Percentiles rank a stretch among this genome's conserved stretches.
Conservation (phyloP, 1,140 invertebrate species). For the Lepidurus packardi region DNA sequence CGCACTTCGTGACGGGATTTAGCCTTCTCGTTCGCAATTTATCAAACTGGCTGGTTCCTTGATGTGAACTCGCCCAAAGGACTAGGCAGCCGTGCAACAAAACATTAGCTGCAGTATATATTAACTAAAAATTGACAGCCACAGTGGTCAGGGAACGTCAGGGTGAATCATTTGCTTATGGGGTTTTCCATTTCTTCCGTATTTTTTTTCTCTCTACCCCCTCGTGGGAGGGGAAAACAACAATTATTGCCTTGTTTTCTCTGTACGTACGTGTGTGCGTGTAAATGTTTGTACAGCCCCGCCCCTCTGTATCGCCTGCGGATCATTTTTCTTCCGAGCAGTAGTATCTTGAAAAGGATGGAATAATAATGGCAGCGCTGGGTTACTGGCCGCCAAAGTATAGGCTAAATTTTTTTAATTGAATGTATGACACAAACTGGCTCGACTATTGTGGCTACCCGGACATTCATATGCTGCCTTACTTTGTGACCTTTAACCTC, state of each 20-base stretch:
- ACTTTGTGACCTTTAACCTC: conserved; percentile 22
- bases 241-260: background rate
- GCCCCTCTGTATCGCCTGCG: background rate
- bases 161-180: background rate
- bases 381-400: background rate
- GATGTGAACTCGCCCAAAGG: no score
- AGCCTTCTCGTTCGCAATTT: background rate
- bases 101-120: no score
- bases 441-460: background rate
- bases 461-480: conserved; percentile 21
- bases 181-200: background rate
- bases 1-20: conserved; percentile 36
- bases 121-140: background rate
- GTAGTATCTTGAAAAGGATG: no score
- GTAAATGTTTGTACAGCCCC: background rate
- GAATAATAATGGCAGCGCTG: no score
- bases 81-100: no score
- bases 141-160: background rate
- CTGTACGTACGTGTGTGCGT: background rate
- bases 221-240: no score
- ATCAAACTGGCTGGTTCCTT: no score
- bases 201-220: background rate
- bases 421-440: background rate
- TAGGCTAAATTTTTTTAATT: background rate
- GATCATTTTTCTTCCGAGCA: no score